phyloP scores from a whole-genome alignment of 2,888 invertebrate genomes.

The Dorcus hopei region DNA sequence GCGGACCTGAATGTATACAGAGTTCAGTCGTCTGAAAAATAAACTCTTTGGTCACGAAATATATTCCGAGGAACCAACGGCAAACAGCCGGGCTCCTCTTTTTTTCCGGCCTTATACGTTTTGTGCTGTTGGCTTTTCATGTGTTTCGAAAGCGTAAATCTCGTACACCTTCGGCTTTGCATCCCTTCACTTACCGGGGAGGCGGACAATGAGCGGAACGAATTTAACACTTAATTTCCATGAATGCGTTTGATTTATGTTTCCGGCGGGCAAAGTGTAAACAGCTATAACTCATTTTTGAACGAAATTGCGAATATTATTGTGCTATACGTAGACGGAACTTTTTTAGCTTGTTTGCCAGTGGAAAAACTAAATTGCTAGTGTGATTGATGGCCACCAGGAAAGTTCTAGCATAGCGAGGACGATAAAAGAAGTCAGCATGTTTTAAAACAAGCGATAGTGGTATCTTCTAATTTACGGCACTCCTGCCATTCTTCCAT shows the following conservation, averaged over 20 bases:
- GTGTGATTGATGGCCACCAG: constrained; percentile 17
- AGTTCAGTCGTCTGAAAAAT: constrained; percentile 37
- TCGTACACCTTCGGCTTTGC: neutral
- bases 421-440: constrained; percentile 10
- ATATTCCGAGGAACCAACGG: constrained; percentile 30
- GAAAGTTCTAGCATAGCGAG: constrained; percentile 12
- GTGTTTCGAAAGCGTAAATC: neutral
- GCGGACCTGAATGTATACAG: constrained; percentile 22
- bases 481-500: neutral
- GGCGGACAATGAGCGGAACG: too few relatives aligned
- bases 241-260: constrained; percentile 28
- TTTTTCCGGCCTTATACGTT: neutral
- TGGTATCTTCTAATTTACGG: constrained; percentile 10
- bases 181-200: neutral
- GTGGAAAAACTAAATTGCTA: constrained; percentile 17
- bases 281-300: constrained; percentile 31
- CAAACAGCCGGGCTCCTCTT: constrained; percentile 24
- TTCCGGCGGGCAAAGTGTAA: constrained; percentile 31
- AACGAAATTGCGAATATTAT: constrained; percentile 28
- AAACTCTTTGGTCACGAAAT: constrained; percentile 38
- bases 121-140: neutral
- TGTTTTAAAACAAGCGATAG: constrained; percentile 13
- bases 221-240: constrained; percentile 11
- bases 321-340: constrained; percentile 15
- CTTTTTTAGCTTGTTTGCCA: constrained; percentile 16